Evolutionary conservation across 2,888 invertebrate genomes (phyloP).

Genomic region (Tridacna crocea): DNA sequence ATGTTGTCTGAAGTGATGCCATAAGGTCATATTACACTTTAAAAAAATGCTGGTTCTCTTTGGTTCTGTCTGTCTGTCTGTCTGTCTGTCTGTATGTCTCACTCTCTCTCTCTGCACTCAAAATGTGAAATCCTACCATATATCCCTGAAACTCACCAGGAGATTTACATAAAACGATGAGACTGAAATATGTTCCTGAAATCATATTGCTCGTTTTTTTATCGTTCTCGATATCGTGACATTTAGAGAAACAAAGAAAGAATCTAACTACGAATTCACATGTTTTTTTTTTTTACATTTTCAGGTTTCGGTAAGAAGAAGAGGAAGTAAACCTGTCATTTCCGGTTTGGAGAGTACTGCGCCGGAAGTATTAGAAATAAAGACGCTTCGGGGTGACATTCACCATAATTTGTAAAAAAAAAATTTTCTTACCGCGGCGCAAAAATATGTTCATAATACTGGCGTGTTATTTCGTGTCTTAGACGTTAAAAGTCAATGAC

Average conservation of each 20-base stretch:
- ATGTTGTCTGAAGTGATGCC: too few species aligned
- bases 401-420: not conserved
- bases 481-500: slow-evolving; percentile 20
- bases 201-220: not conserved
- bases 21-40: too few species aligned
- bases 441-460: slow-evolving; percentile 18
- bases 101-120: not conserved
- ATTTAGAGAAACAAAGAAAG: not conserved
- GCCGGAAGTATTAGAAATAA: slow-evolving; percentile 13
- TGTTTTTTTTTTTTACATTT: slow-evolving; percentile 1
- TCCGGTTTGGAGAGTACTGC: slow-evolving; percentile 5
- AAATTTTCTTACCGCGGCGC: not conserved
- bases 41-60: too few species aligned
- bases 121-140: not conserved
- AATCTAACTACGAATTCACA: not conserved
- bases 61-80: not conserved
- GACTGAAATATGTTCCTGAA: not conserved
- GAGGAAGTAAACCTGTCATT: slow-evolving; percentile 12
- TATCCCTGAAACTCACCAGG: not conserved
- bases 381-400: slow-evolving; percentile 3
- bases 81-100: not conserved
- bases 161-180: not conserved
- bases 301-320: slow-evolving; percentile 24
- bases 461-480: not conserved
- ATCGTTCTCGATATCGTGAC: not conserved